Evolutionary conservation across 2,797 vertebrate genomes (phyloP).

Genomic region (Lithobates pipiens): DNA sequence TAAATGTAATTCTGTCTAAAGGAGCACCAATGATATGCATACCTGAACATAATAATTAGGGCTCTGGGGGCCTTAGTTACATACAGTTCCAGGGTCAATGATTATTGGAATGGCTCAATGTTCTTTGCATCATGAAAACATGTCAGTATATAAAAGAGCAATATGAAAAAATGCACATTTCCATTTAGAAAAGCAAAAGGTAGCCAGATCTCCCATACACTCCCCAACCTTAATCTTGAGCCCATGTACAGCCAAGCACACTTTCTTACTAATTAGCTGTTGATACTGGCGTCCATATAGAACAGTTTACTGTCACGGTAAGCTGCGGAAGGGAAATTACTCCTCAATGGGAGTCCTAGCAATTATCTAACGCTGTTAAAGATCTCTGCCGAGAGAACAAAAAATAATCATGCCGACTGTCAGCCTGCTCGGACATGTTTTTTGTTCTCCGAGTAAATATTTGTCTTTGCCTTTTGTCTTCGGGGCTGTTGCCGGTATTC

Average conservation of each 20-base stretch:
- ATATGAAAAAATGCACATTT: neutral
- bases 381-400: constrained; percentile 72
- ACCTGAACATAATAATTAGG: too few species aligned
- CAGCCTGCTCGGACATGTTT: constrained; percentile 75
- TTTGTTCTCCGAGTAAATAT: constrained; percentile 90
- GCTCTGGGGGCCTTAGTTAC: too few species aligned
- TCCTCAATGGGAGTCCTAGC: constrained; percentile 62
- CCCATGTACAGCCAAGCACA: neutral
- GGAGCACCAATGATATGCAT: too few species aligned
- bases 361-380: constrained; percentile 69
- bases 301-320: constrained; percentile 59
- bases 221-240: neutral
- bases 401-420: constrained; percentile 73
- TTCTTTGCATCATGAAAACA: neutral
- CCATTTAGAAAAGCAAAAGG: neutral
- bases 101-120: too few species aligned
- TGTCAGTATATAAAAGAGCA: too few species aligned
- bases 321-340: constrained; percentile 56
- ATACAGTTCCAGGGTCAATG: too few species aligned
- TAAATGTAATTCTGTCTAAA: too few species aligned
- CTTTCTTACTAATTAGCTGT: constrained; percentile 51
- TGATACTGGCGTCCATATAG: constrained; percentile 45
- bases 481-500: constrained; percentile 69
- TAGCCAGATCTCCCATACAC: neutral
- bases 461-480: constrained; percentile 84